Evolutionary conservation across 2,888 invertebrate species (phyloP), one percentile per base, ranked within the genome.

Genomic region (Dioctria rufipes): DNA sequence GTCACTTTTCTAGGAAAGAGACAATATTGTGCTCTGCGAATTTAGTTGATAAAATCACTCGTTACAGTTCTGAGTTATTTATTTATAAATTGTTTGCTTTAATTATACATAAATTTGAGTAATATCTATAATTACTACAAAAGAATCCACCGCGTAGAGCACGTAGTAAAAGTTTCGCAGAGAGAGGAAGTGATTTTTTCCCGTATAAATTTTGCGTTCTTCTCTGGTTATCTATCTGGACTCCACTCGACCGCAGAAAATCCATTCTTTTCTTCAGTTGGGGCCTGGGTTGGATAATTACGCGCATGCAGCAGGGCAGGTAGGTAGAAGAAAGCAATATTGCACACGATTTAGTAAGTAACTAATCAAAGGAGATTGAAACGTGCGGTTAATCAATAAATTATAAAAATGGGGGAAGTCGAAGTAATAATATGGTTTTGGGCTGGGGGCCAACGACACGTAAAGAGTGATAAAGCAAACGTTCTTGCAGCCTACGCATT

Each of bases 371-470:
- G 69, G 39, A 51, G 4, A 51, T 69, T 69, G 9, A 51, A 39
- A 58, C 51, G 58, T 40, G 42, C 58, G 73, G 60, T 73, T 73
- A 73, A 73, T 73, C 73, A 73, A 73, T 73, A 73, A 73, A 54
- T 51, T 69, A 49, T 60, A 40, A 54, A 58, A 73, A 54, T 73
- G 60, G 73, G 73, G 71, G 71, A 58, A 25, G 25, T 25, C 25
- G 73, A 73, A 60, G 58, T 51, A 58, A 58, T 73, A 73, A 73
- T 73, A 25, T 73, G 60, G 25, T 25, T 25, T 25, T 25, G 73
- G 73, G 43, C 54, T 73, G 73, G 73, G 71, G 73, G 60, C 73
- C 73, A 73, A 58, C 58, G 73, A 73, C 73, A 73, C 60, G 73
- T 58, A n/a, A 25, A 25, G 42, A n/a, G 58, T 60, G 73, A 73